Base-by-base conservation (phyloP, 2,797 vertebrate genomes). In the Botia almorhae region DNA sequence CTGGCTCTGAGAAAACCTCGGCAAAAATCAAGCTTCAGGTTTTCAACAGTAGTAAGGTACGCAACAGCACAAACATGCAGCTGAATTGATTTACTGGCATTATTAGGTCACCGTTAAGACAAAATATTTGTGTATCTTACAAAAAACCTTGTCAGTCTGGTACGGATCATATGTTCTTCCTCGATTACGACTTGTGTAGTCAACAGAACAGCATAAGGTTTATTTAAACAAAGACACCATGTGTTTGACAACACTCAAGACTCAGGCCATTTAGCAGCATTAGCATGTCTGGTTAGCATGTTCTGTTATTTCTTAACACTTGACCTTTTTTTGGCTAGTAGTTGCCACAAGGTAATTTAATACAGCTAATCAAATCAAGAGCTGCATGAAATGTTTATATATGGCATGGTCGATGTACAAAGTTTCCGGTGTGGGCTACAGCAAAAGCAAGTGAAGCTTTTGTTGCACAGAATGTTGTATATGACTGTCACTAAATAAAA, bases 31-130 rank as follows among this genome's bases (percentile, higher is more conserved):
- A 88, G 46, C 75, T 76, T 87, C 88, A 88, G 87, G 88, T 87
- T 90, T 87, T 89, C 78, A 83, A 90, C 77, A 46, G 71, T 65
- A 13, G 85, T 74, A 90, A 93, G 92, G 92, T 93, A n/a, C n/a
- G n/a, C n/a, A n/a, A n/a, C n/a, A n/a, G n/a, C n/a, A n/a, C n/a
- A n/a, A n/a, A n/a, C n/a, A n/a, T n/a, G n/a, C n/a, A n/a, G n/a
- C n/a, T n/a, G n/a, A n/a, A n/a, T n/a, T n/a, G n/a, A n/a, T 26
- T 69, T 48, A 50, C 67, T 43, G 68, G 10, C 16, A 67, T 51
- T 67, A 43, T 43, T 55, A 71, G 21, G 21, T 55, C 55, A 69
- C 33, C 26, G 69, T 48, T 72, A 39, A 17, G 61, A 3, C 2
- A 48, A 50, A n/a, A 69, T 23, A 33, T 64, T 19, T 4, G 8